Evolutionary conservation across 2,113 vertebrate genomes (phyloP), one percentile per base, ranked within the genome.

Genomic region (Ceuthmochares aereus): DNA sequence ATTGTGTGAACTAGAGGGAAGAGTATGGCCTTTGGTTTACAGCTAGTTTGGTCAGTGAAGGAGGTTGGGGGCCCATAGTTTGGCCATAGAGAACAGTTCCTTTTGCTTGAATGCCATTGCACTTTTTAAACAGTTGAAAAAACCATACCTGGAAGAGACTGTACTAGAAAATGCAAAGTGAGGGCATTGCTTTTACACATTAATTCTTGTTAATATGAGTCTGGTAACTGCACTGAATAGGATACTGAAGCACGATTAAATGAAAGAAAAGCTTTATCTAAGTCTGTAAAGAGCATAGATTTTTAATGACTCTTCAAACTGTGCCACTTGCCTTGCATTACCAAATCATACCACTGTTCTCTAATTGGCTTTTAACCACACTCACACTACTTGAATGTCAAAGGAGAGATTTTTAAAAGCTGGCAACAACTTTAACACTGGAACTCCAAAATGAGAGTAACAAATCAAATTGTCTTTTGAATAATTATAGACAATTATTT

Each of bases 401-500:
- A 93, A 92, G 66, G 15, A 77, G 40, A 89, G 25, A 72, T 59
- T 88, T 40, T 75, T 64, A 72, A 92, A 94, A 90, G 36, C 73
- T 79, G 60, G 43, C 76, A 72, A 89, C 27, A 93, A 84, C 76
- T 86, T 93, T 58, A 3, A 5, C 36, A 26, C 15, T 89, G 40
- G 27, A 79, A 78, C 40, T 90, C 52, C 29, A 89, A 93, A 87
- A 78, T 34, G 30, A 60, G 75, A 97, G 42, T 51, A 63, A 93
- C 77, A 87, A 91, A 90, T 77, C 16, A 17, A 64, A 78, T 70
- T 89, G 21, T n/a, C 21, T 81, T 88, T 82, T 90, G 76, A 94
- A 89, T 89, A 84, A 36, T 68, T 93, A 52, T 34, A 87, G 49
- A 74, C 37, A 97, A 72, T 90, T 78, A 90, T 75, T 96, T 80